These are phyloP conservation scores for Passer domesticus DNA, from an alignment of 2,113 vertebrate species.

Conservation along the genomic window DNA sequence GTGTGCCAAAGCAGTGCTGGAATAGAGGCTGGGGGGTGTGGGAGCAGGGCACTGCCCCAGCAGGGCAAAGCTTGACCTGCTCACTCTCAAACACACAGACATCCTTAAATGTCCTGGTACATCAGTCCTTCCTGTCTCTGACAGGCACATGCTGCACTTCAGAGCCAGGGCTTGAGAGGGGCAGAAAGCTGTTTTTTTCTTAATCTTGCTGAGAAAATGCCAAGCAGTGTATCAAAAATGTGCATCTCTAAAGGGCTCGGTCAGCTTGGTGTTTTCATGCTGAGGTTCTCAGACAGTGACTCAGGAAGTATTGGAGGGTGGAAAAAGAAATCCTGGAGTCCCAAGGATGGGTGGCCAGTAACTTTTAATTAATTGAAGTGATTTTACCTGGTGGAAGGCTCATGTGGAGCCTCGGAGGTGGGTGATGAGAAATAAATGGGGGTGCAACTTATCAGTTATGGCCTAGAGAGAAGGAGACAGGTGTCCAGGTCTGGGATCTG, in stretches of 20 bases:
- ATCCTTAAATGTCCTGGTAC: fast-evolving
- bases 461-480: not conserved
- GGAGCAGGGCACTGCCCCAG: not conserved
- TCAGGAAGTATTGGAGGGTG: not conserved
- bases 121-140: not conserved
- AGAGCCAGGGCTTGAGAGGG: not conserved
- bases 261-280: not conserved
- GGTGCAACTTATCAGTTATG: fast-evolving
- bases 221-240: not conserved
- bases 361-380: not conserved
- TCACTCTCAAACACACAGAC: not conserved
- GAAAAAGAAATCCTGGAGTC: not conserved
- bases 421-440: not conserved
- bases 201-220: not conserved
- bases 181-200: not conserved
- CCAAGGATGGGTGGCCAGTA: fast-evolving
- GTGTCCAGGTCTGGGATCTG: not conserved
- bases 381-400: not conserved
- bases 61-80: not conserved
- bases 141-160: not conserved
- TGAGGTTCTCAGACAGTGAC: not conserved
- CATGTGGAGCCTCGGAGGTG: not conserved
- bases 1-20: not conserved
- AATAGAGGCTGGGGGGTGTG: not conserved
- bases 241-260: fast-evolving